Conservation (phyloP, 1,140 invertebrate genomes). For the Monochamus saltuarius region DNA sequence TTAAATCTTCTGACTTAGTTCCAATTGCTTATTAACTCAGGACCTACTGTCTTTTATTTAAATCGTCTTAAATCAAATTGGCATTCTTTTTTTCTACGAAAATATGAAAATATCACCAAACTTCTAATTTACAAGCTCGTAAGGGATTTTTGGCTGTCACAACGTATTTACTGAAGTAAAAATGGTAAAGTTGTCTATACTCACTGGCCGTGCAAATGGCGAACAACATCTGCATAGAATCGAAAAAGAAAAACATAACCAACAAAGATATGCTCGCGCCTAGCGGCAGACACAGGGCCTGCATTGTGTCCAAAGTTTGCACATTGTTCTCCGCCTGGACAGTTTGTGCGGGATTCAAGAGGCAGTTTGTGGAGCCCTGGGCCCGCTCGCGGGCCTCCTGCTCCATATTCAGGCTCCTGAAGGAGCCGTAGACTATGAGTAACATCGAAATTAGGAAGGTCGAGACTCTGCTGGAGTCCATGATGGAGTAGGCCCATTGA, state of each 20-base stretch:
- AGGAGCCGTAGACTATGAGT: conserved; percentile 95
- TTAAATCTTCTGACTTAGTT: no score
- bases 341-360: conserved; percentile 59
- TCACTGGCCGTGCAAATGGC: conserved; percentile 95
- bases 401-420: conserved; percentile 90
- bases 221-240: conserved; percentile 97
- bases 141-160: no score
- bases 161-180: neutral
- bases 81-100: no score
- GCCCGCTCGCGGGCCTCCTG: conserved; percentile 84
- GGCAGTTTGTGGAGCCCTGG: conserved; percentile 57
- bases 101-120: no score
- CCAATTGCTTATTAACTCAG: no score
- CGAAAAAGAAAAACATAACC: conserved; percentile 98
- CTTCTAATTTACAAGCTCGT: no score
- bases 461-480: conserved; percentile 94
- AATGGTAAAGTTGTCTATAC: conserved; percentile 18
- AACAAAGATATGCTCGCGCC: conserved; percentile 94
- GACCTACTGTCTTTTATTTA: no score
- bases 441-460: conserved; percentile 97
- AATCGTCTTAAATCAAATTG: no score
- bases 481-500: conserved; percentile 89
- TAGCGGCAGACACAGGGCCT: conserved; percentile 93
- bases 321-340: conserved; percentile 58
- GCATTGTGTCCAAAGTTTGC: conserved; percentile 94